phyloP scores from a whole-genome alignment of 2,797 vertebrate species.

The Danio albolineatus region DNA sequence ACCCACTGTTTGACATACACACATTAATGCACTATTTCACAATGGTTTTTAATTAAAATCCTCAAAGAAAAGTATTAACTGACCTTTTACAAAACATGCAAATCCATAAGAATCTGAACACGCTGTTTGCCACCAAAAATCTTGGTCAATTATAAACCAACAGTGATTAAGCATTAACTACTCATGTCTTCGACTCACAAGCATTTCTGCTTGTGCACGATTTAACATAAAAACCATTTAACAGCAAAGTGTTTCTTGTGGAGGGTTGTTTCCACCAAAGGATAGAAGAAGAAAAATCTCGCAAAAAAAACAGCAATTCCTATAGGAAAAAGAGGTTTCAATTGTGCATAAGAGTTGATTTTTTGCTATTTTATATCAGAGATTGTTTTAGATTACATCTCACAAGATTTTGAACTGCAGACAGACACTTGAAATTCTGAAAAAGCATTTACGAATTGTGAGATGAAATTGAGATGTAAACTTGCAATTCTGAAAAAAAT shows the following conservation, averaged over 20 bases:
- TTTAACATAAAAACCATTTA: background rate
- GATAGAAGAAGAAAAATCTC: no score
- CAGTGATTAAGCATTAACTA: background rate
- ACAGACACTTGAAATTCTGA: no score
- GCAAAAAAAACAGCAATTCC: no score
- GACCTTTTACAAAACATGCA: background rate
- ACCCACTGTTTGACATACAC: slow-evolving; percentile 2
- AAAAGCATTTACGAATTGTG: no score
- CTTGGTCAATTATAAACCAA: slow-evolving; percentile 35
- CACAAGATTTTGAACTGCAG: no score
- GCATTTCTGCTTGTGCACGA: background rate
- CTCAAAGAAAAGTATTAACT: background rate
- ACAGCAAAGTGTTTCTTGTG: background rate
- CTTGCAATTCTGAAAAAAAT: no score
- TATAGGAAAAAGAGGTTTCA: no score
- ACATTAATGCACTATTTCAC: background rate
- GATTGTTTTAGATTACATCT: no score
- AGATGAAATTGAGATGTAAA: no score
- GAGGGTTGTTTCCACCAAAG: no score
- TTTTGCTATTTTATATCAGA: no score
- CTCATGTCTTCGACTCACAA: background rate
- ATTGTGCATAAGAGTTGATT: no score
- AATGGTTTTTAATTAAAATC: background rate
- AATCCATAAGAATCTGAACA: background rate
- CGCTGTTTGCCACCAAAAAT: fast-evolving